phyloP scores from a whole-genome alignment of 2,888 invertebrate species.

The Cosmia trapezina region DNA sequence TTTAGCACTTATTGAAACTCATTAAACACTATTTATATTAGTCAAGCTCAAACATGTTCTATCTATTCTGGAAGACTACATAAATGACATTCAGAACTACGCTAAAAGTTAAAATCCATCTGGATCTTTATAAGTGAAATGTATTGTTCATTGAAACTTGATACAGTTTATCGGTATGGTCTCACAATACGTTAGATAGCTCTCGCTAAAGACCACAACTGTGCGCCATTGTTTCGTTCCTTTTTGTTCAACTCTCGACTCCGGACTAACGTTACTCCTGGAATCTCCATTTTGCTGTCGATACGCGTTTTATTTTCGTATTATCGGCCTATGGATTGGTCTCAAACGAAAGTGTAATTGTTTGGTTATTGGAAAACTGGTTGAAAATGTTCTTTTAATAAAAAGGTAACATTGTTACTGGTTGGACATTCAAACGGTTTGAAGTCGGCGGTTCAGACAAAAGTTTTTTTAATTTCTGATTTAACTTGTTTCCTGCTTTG shows the following conservation, averaged over 20 bases:
- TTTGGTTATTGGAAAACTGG: slow-evolving; percentile 11
- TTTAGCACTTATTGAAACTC: neutral
- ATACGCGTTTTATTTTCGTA: slow-evolving; percentile 35
- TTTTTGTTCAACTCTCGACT: slow-evolving; percentile 36
- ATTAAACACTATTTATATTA: neutral
- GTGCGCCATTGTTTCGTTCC: slow-evolving; percentile 37
- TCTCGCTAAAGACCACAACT: slow-evolving; percentile 57
- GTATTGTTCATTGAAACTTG: slow-evolving; percentile 66
- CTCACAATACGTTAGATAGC: slow-evolving; percentile 62
- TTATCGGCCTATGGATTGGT: slow-evolving; percentile 4
- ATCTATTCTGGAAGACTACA: neutral
- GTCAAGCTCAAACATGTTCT: neutral
- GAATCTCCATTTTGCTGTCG: slow-evolving; percentile 42
- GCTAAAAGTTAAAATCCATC: slow-evolving; percentile 19
- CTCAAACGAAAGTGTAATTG: slow-evolving; percentile 21
- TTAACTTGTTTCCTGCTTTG: too few species aligned
- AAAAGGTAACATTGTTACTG: neutral
- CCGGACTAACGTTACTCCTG: slow-evolving; percentile 14
- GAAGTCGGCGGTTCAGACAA: neutral
- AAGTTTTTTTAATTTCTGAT: too few species aligned
- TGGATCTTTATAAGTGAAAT: slow-evolving; percentile 28
- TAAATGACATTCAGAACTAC: slow-evolving; percentile 1
- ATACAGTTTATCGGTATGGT: slow-evolving; percentile 61
- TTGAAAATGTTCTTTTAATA: neutral
- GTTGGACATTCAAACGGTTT: neutral